Evolutionary conservation across 2,888 invertebrate genomes (phyloP), one percentile per base, ranked within the genome.

Genomic region (Saturnia japonica): DNA sequence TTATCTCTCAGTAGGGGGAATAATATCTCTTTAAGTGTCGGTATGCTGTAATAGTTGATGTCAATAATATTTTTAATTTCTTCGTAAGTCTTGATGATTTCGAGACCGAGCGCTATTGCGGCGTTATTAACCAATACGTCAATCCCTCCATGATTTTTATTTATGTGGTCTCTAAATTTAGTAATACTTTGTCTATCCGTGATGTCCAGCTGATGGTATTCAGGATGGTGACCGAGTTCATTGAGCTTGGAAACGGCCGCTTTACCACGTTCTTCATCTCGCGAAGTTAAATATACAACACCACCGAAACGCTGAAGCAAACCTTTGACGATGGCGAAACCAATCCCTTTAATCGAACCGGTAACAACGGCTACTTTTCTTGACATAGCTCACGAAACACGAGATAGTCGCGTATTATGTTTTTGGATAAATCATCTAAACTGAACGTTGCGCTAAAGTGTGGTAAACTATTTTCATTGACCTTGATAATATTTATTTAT

Each of bases 51-150:
- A 82, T 96, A 97, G 84, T 97, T 97, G 0, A 95, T 95, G 68
- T 91, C 89, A 3, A 96, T 78, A 0, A 97, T 96, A 64, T 94
- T 91, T 79, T 95, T 95, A 19, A 96, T 96, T 86, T 88, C 83
- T 57, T 88, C 84, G 70, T 86, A 87, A 0, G 74, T 71, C 9
- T 76, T 75, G 40, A 76, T 78, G 1, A 77, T 57, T 4, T 74
- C 70, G 1, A 82, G 93, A 89, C 83, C 91, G 94, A 73, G 95
- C 91, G 84, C 95, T 0, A 91, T 95, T 0, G 95, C 97, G 12
- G 97, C 97, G 86, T 97, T 97, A 83, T 97, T 97, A 9, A 97
- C 93, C 1, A 97, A 88, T 19, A 97, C 88, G 85, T 97, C 96
- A n/a, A 97, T 85, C 0, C 96, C 96, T 22, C 95, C 96, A 80